Evolutionary conservation across 2,797 vertebrate species (phyloP).

Genomic region (Dromococcyx pavoninus): DNA sequence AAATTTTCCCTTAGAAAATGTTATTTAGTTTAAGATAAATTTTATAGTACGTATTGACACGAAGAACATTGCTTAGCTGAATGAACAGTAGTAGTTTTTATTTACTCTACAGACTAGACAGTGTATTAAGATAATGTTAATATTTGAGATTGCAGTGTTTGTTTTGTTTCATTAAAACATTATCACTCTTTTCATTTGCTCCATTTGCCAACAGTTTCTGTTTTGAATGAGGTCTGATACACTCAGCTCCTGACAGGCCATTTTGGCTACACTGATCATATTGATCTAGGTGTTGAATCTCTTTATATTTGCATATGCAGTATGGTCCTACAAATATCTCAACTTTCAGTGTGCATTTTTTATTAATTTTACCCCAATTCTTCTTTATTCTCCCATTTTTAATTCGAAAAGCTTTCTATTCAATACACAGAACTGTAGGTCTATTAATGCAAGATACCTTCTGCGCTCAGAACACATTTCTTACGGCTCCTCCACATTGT

Average conservation of each 20-base stretch:
- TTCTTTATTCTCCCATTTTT: not conserved
- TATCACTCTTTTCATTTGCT: not conserved
- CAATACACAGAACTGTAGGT: not conserved
- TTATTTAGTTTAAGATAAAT: not conserved
- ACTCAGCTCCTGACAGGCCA: not conserved
- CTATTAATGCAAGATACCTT: not conserved
- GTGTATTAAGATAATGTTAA: not conserved
- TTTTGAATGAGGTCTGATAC: not conserved
- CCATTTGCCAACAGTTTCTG: not conserved
- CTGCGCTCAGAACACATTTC: not conserved
- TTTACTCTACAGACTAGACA: not conserved
- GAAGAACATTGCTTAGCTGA: not conserved
- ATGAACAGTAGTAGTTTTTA: not conserved
- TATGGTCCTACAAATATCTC: not conserved
- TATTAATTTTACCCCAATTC: not conserved
- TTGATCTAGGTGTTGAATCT: not conserved
- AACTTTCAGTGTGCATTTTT: not conserved
- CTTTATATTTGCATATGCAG: not conserved
- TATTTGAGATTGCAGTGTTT: not conserved
- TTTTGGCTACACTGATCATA: not conserved
- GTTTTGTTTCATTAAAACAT: not conserved
- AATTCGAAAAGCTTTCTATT: not conserved
- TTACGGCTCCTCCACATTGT: fast-evolving
- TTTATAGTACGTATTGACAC: not conserved
- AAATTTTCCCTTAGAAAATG: not conserved